phyloP scores from a whole-genome alignment of 1,140 invertebrate genomes.

The Berghia stephanieae region DNA sequence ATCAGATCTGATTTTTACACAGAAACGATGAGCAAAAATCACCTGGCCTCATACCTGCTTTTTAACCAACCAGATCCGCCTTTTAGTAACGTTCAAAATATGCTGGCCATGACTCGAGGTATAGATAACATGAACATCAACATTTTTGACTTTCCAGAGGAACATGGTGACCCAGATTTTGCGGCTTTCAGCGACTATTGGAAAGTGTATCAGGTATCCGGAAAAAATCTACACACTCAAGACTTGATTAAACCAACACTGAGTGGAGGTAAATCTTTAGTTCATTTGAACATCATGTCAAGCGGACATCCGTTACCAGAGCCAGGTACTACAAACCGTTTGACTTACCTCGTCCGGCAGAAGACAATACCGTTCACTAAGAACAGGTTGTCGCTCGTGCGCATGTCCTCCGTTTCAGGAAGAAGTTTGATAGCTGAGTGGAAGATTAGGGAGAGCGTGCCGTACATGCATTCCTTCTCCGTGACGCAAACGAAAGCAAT shows the following conservation, averaged over 20 bases:
- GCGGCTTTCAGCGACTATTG: constrained; percentile 53
- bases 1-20: constrained; percentile 47
- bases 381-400: constrained; percentile 41
- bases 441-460: constrained; percentile 44
- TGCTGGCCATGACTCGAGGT: constrained; percentile 41
- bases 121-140: constrained; percentile 61
- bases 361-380: constrained; percentile 37
- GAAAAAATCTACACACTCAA: constrained; percentile 39
- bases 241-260: constrained; percentile 1
- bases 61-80: constrained; percentile 45
- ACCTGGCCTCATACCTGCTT: constrained; percentile 49
- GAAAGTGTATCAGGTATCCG: constrained; percentile 51
- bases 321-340: constrained; percentile 34
- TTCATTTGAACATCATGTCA: constrained; percentile 43
- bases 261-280: constrained; percentile 12
- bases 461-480: constrained; percentile 59
- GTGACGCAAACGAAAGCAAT: constrained; percentile 49
- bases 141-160: constrained; percentile 37
- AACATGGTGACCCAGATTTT: constrained; percentile 33
- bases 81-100: constrained; percentile 40
- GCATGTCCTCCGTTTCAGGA: constrained; percentile 39
- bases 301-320: constrained; percentile 53
- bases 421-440: constrained; percentile 45
- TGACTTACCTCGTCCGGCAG: constrained; percentile 44
- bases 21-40: constrained; percentile 36